Percentiles rank a stretch among this genome's conserved stretches.
Conservation (phyloP, 2,888 invertebrate genomes). For the Hecatera dysodea region DNA sequence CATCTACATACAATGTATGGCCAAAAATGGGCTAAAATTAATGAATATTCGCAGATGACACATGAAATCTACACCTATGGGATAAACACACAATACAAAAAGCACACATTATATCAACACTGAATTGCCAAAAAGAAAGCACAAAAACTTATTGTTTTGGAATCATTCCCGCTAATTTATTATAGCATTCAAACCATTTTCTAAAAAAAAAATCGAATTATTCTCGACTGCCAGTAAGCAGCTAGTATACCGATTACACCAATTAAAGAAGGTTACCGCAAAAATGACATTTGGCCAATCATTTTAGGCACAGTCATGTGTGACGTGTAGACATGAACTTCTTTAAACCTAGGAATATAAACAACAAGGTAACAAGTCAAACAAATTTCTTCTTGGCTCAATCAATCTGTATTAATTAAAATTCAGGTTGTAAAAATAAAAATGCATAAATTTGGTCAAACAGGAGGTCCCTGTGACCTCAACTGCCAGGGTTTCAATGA, state of each 20-base stretch:
- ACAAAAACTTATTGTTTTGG: not conserved
- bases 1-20: not conserved
- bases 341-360: not conserved
- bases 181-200: not conserved
- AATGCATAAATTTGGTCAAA: conserved; percentile 20
- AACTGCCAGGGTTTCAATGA: conserved; percentile 8
- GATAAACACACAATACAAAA: not conserved
- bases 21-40: not conserved
- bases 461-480: not conserved
- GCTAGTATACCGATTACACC: not conserved
- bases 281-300: not conserved
- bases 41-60: not conserved
- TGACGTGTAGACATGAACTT: too few species aligned
- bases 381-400: not conserved
- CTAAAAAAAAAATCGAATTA: too few species aligned
- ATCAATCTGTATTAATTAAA: conserved; percentile 2
- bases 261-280: too few species aligned
- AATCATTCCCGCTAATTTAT: conserved; percentile 10
- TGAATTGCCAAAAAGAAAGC: not conserved
- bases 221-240: not conserved
- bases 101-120: not conserved
- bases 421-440: conserved; percentile 3
- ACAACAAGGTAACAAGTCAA: not conserved
- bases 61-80: not conserved
- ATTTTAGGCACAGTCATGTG: not conserved